phyloP scores from a whole-genome alignment of 2,797 vertebrate species.

The Urophycis tenuis region DNA sequence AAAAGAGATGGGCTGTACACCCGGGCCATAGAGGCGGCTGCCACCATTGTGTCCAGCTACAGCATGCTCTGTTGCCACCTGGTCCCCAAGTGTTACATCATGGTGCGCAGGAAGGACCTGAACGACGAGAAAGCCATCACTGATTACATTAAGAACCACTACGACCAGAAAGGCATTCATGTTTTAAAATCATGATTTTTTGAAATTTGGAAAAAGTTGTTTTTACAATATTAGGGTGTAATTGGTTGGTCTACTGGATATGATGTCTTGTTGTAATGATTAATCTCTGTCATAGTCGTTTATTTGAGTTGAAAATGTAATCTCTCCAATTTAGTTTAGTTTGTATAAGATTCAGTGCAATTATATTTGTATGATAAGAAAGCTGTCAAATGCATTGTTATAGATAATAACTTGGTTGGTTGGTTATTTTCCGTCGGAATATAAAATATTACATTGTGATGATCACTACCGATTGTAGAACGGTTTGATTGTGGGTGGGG shows the following conservation, averaged over 20 bases:
- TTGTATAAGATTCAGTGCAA: too few relatives aligned
- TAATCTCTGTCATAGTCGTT: too few relatives aligned
- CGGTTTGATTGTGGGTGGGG: too few relatives aligned
- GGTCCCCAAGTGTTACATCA: conserved; percentile 60
- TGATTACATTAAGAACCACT: conserved; percentile 54
- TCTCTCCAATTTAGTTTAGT: too few relatives aligned
- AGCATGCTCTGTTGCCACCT: conserved; percentile 62
- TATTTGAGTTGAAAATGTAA: too few relatives aligned
- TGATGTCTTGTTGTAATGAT: background rate
- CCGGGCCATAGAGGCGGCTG: conserved; percentile 34
- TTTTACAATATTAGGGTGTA: background rate
- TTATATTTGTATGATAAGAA: too few relatives aligned
- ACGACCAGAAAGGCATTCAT: conserved; percentile 31
- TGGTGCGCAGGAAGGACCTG: conserved; percentile 55
- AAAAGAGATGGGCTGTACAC: conserved; percentile 29
- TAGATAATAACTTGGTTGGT: too few relatives aligned
- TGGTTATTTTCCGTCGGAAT: too few relatives aligned
- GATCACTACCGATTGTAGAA: too few relatives aligned
- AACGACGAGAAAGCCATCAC: conserved; percentile 51
- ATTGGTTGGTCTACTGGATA: background rate
- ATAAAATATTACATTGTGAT: too few relatives aligned
- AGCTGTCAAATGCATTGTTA: too few relatives aligned
- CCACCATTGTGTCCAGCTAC: conserved; percentile 56
- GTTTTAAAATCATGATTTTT: conserved; percentile 32
- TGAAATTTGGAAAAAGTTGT: too few relatives aligned